These are phyloP conservation scores for Procavia capensis DNA, from an alignment of 2,113 vertebrate genomes.

Conservation along the genomic window DNA sequence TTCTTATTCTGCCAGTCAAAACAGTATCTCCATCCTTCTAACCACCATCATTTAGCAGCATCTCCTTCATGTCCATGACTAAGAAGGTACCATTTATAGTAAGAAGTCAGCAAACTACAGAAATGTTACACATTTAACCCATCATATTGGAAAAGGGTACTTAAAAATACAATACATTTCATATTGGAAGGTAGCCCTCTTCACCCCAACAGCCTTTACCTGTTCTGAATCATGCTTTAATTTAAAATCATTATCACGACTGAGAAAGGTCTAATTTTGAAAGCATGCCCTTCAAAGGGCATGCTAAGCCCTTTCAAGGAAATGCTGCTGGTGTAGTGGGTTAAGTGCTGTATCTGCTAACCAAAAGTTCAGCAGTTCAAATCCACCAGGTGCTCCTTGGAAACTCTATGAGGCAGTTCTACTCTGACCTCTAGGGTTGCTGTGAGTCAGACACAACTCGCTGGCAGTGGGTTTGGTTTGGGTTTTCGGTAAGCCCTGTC, in stretches of 20 bases:
- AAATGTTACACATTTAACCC: neutral
- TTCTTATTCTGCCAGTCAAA: constrained; percentile 22
- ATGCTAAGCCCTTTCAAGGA: neutral
- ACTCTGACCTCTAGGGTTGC: too few relatives aligned
- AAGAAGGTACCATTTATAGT: neutral
- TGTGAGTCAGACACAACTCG: too few relatives aligned
- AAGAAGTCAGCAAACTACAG: neutral
- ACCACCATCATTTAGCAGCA: neutral
- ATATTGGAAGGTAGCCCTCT: neutral
- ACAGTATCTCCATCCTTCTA: neutral
- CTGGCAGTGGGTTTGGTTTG: too few relatives aligned
- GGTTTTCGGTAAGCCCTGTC: neutral
- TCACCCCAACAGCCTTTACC: neutral
- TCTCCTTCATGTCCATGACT: constrained; percentile 1
- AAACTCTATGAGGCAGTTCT: too few relatives aligned
- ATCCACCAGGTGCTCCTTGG: too few relatives aligned
- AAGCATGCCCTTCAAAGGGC: too few relatives aligned
- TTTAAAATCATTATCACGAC: neutral
- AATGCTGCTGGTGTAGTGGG: too few relatives aligned
- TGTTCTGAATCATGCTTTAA: neutral
- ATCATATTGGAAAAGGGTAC: neutral
- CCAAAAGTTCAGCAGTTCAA: too few relatives aligned
- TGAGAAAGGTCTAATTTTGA: neutral
- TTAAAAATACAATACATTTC: neutral
- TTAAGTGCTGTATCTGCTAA: too few relatives aligned